Base-by-base conservation (phyloP, 2,888 invertebrate species). In the Noctua fimbriata region DNA sequence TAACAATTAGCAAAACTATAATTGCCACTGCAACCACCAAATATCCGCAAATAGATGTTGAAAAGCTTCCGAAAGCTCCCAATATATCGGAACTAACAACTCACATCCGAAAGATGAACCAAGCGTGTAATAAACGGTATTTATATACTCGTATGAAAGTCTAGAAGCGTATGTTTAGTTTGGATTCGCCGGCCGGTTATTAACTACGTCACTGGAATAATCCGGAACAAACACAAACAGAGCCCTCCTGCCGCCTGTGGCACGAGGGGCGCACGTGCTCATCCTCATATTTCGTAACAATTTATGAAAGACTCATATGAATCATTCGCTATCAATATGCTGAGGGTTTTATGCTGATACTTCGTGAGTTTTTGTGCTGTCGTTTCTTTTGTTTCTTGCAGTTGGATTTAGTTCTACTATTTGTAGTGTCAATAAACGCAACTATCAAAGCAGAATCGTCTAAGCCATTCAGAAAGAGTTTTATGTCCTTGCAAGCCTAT, bases 181-280 rank as follows among this genome's bases (percentile, higher is more conserved):
- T 95, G 94, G 94, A 94, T 90, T 90, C 90, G 88, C 83, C 88
- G 79, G 80, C 76, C 80, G 79, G 79, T 85, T 84, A 83, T 79
- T 82, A 88, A 88, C 92, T 74, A 94, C 95, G 94, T 94, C 94
- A 93, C 90, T 91, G 94, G 94, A 95, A 95, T 94, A 91, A 93
- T 91, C 94, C 92, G 92, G 87, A 91, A 92, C 91, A 93, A 94
- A 94, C 92, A 94, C 78, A 88, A 90, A 90, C 90, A 92, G 66
- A 80, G 81, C 75, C 72, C 86, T 80, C 82, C 69, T 80, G 87
- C 4, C 21, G 63, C 32, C 32, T 82, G 86, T 76, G 69, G 79
- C 89, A 89, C 85, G 88, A 80, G 89, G 63, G 21, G 18, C 41
- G 69, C 89, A 89, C 90, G 89, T 89, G 89, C 79, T 84, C 73